phyloP scores from a whole-genome alignment of 2,888 invertebrate species.

The Chironomus tentans region DNA sequence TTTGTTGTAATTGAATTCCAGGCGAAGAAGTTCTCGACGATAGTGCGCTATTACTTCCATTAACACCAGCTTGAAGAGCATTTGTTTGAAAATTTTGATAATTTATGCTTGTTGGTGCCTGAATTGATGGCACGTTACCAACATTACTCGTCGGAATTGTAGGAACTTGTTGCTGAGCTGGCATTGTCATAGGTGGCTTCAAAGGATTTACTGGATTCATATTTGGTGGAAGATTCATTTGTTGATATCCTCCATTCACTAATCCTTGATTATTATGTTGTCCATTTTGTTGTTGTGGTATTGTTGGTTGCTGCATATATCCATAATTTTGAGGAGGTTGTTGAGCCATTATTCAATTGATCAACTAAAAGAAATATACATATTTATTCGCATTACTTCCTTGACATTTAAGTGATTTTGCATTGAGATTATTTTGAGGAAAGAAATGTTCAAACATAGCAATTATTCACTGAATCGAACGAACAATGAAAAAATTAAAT shows the following conservation, averaged over 20 bases:
- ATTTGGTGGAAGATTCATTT: neutral
- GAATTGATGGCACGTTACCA: neutral
- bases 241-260: conserved; percentile 5
- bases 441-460: neutral
- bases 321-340: conserved; percentile 9
- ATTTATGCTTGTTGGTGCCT: conserved; percentile 4
- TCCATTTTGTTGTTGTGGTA: neutral
- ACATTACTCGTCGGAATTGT: neutral
- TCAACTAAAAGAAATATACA: neutral
- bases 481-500: neutral
- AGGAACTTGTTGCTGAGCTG: conserved; percentile 1
- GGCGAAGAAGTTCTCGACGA: conserved; percentile 41
- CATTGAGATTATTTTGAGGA: neutral
- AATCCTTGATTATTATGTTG: neutral
- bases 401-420: neutral
- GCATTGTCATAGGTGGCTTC: neutral
- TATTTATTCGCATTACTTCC: neutral
- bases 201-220: neutral
- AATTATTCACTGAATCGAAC: neutral
- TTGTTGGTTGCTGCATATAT: neutral
- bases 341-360: conserved; percentile 14
- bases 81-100: conserved; percentile 25
- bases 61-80: neutral
- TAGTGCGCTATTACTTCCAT: conserved; percentile 33
- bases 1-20: conserved; percentile 28